Evolutionary conservation across 2,888 invertebrate species (phyloP), one percentile per base, ranked within the genome.

Genomic region (Allygus modestus): DNA sequence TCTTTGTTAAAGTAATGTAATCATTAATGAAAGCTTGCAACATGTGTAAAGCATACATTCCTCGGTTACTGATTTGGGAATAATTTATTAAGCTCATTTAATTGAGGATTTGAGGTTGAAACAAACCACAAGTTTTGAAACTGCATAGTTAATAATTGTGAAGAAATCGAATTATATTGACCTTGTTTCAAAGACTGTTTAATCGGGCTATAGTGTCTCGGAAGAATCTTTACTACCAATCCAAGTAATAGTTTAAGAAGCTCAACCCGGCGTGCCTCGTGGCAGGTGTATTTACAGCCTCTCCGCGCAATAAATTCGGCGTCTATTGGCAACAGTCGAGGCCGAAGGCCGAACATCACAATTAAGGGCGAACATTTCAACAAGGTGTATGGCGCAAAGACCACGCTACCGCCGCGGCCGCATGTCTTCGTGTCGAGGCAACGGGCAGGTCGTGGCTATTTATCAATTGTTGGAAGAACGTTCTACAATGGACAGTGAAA

Each of bases 401-500:
- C 17, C 73, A 15, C 41, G 41, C 41, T 41, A 41, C 37, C 73
- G 23, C 23, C 33, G n/a, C 33, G 33, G 23, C 43, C 41, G 20
- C 37, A 37, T 41, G 31, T 37, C 37, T 73, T 37, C 33, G 31
- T 31, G 73, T n/a, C 73, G 20, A 20, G 75, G 54, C 73, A 75
- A 83, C 54, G 75, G 83, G 33, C 54, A 31, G 54, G 23, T 83
- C 83, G 83, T 83, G 83, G 43, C 83, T 83, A 83, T 83, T 83
- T 83, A 83, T 83, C 83, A 83, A 83, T 73, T 73, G 83, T 41
- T 65, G 81, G 81, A 81, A 26, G 81, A 81, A 65, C 81, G 65
- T 65, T 81, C 37, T 17, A 81, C 61, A 65, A 81, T 81, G 81
- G 65, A 65, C 61, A 61, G 43, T 61, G 41, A 37, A 65, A 41